Evolutionary conservation across 2,113 vertebrate genomes (phyloP), one percentile per base, ranked within the genome.

Genomic region (Vicugna pacos): DNA sequence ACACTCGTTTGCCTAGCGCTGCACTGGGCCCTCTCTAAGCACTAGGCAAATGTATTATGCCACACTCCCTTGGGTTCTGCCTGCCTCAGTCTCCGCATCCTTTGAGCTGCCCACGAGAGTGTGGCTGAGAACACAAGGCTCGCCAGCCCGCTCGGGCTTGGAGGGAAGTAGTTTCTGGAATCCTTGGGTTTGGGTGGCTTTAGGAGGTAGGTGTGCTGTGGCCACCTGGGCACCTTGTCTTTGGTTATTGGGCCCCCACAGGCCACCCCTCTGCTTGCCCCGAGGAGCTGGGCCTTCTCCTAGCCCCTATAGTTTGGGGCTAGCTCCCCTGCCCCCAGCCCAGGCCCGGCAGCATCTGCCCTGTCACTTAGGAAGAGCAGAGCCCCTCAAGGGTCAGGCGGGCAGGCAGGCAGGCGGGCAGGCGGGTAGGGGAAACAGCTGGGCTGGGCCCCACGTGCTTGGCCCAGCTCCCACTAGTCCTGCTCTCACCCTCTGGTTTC

Each of bases 21-120:
- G 35, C n/a, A 26, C 20, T 15, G 35, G 54, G 32, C 48, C 38
- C 77, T 28, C 46, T 16, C 10, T 24, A 46, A 83, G 35, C 48
- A 54, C 7, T 1, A 20, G 24, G 64, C 35, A 4, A 14, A 28
- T 12, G 5, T 1, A 0, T 22, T 0, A 24, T 19, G 8, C 6
- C 26, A 32, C 22, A 6, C 5, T n/a, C 19, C 28, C n/a, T 30
- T 12, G 15, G 24, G 24, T 19, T 50, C 86, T 28, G 48, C 76
- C 85, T 42, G 16, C 58, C 67, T 56, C 64, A 4, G 20, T 84
- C n/a, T 48, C 54, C 24, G 35, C 69, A 22, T 16, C 24, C 64
- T 5, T 4, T 32, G 64, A 16, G 4, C 12, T n/a, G 35, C 64
- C 67, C 67, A 73, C 2, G 1, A n/a, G 77, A 58, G 54, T 48